phyloP scores from a whole-genome alignment of 1,140 invertebrate genomes.

The Drosophila bipectinata region DNA sequence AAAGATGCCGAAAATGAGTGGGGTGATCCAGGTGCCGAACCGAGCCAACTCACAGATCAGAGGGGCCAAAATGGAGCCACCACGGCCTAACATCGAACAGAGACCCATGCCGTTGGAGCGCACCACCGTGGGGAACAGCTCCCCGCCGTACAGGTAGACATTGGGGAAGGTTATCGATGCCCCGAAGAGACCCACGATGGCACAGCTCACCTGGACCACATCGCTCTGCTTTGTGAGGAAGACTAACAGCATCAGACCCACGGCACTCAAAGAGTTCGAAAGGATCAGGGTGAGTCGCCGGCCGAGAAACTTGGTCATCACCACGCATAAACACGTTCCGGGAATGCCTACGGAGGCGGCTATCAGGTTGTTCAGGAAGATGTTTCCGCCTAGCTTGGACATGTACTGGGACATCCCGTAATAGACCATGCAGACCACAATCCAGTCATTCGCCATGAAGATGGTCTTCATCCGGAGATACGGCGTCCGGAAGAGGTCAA shows the following conservation, averaged over 20 bases:
- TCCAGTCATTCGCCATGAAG: constrained; percentile 89
- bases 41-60: constrained; percentile 84
- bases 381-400: constrained; percentile 88
- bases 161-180: constrained; percentile 86
- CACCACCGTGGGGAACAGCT: constrained; percentile 86
- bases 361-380: constrained; percentile 89
- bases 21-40: constrained; percentile 86
- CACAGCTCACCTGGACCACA: constrained; percentile 33
- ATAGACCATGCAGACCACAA: constrained; percentile 89
- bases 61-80: constrained; percentile 86
- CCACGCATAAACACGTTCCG: constrained; percentile 88
- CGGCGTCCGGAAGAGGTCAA: constrained; percentile 89
- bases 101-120: constrained; percentile 86
- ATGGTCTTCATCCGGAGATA: constrained; percentile 90
- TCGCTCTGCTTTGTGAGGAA: constrained; percentile 77
- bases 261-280: constrained; percentile 87
- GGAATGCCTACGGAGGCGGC: constrained; percentile 89
- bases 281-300: constrained; percentile 87
- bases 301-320: constrained; percentile 87
- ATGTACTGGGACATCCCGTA: constrained; percentile 91
- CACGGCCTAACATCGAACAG: constrained; percentile 85
- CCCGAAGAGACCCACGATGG: constrained; percentile 68
- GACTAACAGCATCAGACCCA: constrained; percentile 87
- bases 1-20: constrained; percentile 88
- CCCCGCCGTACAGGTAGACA: constrained; percentile 86